Evolutionary conservation across 2,888 invertebrate genomes (phyloP).

Genomic region (Nycteola revayana): DNA sequence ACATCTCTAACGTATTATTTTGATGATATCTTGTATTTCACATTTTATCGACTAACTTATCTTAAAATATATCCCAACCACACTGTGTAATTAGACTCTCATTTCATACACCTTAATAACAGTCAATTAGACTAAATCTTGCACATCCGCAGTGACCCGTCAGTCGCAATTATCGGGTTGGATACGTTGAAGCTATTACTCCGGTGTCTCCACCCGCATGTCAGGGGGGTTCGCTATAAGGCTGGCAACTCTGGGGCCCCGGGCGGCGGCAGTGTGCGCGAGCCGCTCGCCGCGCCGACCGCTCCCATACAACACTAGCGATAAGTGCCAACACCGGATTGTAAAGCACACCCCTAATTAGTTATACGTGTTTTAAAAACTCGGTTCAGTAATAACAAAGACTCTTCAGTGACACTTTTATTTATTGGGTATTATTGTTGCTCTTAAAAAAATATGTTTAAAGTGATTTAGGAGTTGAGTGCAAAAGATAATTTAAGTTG

Average conservation of each 20-base stretch:
- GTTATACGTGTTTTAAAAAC: slow-evolving; percentile 43
- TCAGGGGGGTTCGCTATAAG: neutral
- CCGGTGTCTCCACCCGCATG: slow-evolving; percentile 1
- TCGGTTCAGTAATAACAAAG: neutral
- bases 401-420: slow-evolving; percentile 15
- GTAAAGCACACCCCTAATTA: slow-evolving; percentile 41
- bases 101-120: slow-evolving; percentile 28
- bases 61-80: no score
- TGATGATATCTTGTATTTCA: no score
- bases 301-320: slow-evolving; percentile 50
- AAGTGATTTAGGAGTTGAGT: no score
- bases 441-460: no score
- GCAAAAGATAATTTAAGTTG: no score
- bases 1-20: no score
- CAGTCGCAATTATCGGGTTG: slow-evolving; percentile 38
- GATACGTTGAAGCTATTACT: slow-evolving; percentile 39
- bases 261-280: slow-evolving; percentile 79
- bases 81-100: slow-evolving; percentile 10
- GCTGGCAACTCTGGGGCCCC: slow-evolving; percentile 61
- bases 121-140: slow-evolving; percentile 39
- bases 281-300: slow-evolving; percentile 61
- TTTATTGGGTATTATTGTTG: slow-evolving; percentile 5
- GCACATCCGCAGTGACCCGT: slow-evolving; percentile 37
- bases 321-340: slow-evolving; percentile 28
- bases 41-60: no score